phyloP scores from a whole-genome alignment of 2,797 vertebrate species.

The Acrossocheilus wenchowensis region DNA sequence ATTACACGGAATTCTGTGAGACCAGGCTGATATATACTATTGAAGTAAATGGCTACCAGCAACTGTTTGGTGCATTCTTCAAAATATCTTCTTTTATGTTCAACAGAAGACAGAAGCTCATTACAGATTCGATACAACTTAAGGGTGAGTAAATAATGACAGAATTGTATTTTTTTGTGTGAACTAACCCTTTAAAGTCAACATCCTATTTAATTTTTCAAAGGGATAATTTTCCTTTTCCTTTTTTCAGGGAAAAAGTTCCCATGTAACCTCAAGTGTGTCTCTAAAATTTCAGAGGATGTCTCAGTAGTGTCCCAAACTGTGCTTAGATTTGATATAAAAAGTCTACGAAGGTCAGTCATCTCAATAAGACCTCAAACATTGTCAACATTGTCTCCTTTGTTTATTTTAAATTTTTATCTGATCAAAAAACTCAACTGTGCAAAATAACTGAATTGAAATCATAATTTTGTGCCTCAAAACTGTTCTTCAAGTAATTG shows the following conservation, averaged over 20 bases:
- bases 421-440: background rate
- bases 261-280: background rate
- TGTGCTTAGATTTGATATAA: background rate
- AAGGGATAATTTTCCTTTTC: no score
- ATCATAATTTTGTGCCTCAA: background rate
- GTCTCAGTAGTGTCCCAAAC: background rate
- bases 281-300: background rate
- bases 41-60: no score
- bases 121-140: no score
- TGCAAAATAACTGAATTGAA: background rate
- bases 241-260: background rate
- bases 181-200: background rate
- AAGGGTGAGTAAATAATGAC: background rate
- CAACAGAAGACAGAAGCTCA: background rate
- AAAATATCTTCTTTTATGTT: background rate
- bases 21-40: no score
- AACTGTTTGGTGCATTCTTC: background rate
- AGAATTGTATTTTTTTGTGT: rapidly evolving
- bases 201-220: background rate
- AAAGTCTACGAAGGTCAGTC: background rate
- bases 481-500: background rate
- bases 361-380: background rate
- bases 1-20: no score
- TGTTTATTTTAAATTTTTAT: background rate
- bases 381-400: background rate